phyloP scores from a whole-genome alignment of 2,797 vertebrate genomes.

The Alfaro cultratus region DNA sequence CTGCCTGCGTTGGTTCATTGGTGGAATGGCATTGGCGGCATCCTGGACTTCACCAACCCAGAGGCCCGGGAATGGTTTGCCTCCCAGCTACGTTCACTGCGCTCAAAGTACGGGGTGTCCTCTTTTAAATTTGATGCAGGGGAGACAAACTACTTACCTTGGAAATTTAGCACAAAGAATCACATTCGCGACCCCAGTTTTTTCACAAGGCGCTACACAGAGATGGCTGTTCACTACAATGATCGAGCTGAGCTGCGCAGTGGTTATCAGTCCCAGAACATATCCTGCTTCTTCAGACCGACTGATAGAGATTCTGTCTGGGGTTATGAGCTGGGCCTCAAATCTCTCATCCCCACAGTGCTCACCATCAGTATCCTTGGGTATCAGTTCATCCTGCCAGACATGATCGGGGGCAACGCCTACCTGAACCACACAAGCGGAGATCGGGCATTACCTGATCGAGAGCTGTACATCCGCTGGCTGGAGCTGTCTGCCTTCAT shows the following conservation, averaged over 20 bases:
- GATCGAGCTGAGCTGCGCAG: slow-evolving; percentile 89
- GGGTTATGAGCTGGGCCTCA: slow-evolving; percentile 95
- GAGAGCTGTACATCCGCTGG: slow-evolving; percentile 97
- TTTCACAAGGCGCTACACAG: slow-evolving; percentile 91
- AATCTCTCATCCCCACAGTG: slow-evolving; percentile 94
- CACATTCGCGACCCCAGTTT: slow-evolving; percentile 89
- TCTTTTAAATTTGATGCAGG: slow-evolving; percentile 98
- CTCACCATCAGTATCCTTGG: slow-evolving; percentile 88
- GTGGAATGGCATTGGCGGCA: slow-evolving; percentile 94
- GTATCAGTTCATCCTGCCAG: slow-evolving; percentile 90
- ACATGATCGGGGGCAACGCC: slow-evolving; percentile 93
- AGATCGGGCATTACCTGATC: slow-evolving; percentile 81
- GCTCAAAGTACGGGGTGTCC: slow-evolving; percentile 85
- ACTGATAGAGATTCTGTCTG: slow-evolving; percentile 96
- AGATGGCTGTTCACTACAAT: slow-evolving; percentile 91
- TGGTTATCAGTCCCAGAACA: slow-evolving; percentile 94
- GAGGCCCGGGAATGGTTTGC: slow-evolving; percentile 92
- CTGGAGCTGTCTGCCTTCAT: slow-evolving; percentile 95
- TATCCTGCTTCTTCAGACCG: slow-evolving; percentile 96
- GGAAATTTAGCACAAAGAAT: slow-evolving; percentile 87
- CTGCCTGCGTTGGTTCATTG: slow-evolving; percentile 91
- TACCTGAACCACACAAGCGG: slow-evolving; percentile 81
- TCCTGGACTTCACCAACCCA: slow-evolving; percentile 93
- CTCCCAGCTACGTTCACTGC: slow-evolving; percentile 84
- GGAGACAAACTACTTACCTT: slow-evolving; percentile 92